Conservation (phyloP, 2,113 vertebrate genomes). For the Hucho hucho region DNA sequence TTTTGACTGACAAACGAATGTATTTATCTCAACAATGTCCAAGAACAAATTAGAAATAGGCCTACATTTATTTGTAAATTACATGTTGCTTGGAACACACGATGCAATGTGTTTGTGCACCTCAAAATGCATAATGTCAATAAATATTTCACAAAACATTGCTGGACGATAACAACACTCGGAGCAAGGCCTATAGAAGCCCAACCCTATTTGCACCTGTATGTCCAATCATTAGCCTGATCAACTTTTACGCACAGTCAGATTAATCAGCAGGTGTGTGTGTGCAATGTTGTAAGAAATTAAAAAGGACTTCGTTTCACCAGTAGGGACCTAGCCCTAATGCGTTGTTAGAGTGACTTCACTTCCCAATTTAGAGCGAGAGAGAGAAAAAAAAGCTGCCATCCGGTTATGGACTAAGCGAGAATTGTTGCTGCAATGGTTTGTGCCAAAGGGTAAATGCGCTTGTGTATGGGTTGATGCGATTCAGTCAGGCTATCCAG, state of each 20-base stretch:
- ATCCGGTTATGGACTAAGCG: conserved; percentile 78
- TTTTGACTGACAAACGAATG: neutral
- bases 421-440: conserved; percentile 72
- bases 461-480: conserved; percentile 57
- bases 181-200: neutral
- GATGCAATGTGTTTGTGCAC: too few relatives aligned
- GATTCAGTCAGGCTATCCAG: conserved; percentile 55
- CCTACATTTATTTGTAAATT: too few relatives aligned
- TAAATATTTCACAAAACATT: neutral
- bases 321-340: conserved; percentile 65
- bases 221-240: neutral
- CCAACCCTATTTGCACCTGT: neutral
- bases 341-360: conserved; percentile 74
- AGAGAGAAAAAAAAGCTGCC: conserved; percentile 59
- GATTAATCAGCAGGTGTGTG: neutral
- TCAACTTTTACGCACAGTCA: neutral
- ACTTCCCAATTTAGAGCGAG: conserved; percentile 82
- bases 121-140: too few relatives aligned
- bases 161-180: neutral
- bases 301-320: conserved; percentile 49
- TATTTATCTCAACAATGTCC: neutral
- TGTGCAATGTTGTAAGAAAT: conserved; percentile 14
- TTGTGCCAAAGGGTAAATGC: conserved; percentile 73
- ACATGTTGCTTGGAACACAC: too few relatives aligned
- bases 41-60: too few relatives aligned